phyloP scores from a whole-genome alignment of 2,797 vertebrate genomes.

The Lutjanus argentimaculatus region DNA sequence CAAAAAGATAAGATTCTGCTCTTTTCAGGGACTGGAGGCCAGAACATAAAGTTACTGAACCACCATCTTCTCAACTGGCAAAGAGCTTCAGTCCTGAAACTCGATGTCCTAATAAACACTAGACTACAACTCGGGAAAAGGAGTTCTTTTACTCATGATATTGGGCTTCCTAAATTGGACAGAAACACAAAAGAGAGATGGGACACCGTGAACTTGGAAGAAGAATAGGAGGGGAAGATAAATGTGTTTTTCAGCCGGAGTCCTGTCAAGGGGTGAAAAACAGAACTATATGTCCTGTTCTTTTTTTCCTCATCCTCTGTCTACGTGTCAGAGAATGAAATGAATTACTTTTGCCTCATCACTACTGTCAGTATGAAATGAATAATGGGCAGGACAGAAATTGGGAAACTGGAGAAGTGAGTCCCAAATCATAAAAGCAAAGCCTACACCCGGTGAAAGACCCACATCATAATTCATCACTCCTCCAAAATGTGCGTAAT shows the following conservation, averaged over 20 bases:
- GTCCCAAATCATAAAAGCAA: not conserved
- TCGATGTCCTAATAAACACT: not conserved
- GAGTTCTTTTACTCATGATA: not conserved
- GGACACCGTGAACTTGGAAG: conserved; percentile 46
- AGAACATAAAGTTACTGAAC: not conserved
- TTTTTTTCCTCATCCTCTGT: not conserved
- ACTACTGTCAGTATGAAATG: not conserved
- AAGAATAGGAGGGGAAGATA: not conserved
- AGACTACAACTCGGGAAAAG: not conserved
- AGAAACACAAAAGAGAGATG: not conserved
- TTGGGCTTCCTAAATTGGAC: not conserved
- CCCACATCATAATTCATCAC: not conserved
- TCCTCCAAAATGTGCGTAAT: not conserved
- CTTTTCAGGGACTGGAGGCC: not conserved
- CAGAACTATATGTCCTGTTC: not conserved
- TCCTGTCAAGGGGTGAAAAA: not conserved
- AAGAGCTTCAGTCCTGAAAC: not conserved
- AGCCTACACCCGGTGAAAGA: no score
- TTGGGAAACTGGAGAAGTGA: not conserved
- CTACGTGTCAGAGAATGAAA: not conserved
- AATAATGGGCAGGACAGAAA: not conserved
- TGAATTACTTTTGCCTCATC: not conserved
- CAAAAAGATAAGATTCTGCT: not conserved
- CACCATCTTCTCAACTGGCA: not conserved
- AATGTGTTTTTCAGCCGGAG: not conserved